These are phyloP conservation scores for Nansenia antarctica DNA, from an alignment of 2,113 vertebrate genomes.

Conservation along the genomic window DNA sequence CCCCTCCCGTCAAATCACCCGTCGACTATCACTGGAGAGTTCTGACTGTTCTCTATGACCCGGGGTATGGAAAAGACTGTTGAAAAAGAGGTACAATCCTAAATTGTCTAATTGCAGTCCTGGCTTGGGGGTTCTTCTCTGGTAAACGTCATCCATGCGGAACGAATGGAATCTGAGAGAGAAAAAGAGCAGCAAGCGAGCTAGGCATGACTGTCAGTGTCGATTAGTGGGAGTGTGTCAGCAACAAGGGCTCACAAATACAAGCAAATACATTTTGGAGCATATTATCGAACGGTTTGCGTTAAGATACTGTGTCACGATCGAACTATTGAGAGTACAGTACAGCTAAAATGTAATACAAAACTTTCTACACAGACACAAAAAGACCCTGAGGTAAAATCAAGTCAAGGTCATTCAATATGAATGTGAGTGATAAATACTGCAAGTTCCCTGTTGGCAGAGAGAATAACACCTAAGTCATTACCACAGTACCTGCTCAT, in stretches of 20 bases:
- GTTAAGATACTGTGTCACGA: too few relatives aligned
- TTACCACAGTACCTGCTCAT: slow-evolving; percentile 7
- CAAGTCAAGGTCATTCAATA: neutral
- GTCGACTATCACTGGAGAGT: too few relatives aligned
- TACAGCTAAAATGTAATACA: neutral
- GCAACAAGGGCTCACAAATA: neutral
- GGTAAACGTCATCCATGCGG: neutral
- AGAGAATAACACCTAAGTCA: slow-evolving; percentile 18
- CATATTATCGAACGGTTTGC: too few relatives aligned
- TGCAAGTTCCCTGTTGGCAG: slow-evolving; percentile 22
- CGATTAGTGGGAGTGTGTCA: neutral
- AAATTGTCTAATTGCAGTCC: slow-evolving; percentile 8
- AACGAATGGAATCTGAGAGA: slow-evolving; percentile 1
- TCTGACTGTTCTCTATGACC: neutral
- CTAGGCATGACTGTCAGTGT: neutral
- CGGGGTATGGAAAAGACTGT: neutral
- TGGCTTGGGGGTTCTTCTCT: slow-evolving; percentile 2
- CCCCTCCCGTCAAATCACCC: too few relatives aligned
- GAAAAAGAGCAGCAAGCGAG: slow-evolving; percentile 1
- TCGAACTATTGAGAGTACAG: neutral
- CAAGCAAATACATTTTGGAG: too few relatives aligned
- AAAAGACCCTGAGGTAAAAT: neutral
- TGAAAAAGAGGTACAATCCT: neutral
- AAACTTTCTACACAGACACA: neutral
- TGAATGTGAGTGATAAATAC: neutral